phyloP scores from a whole-genome alignment of 1,140 invertebrate species.

The Drosophila watanabei region DNA sequence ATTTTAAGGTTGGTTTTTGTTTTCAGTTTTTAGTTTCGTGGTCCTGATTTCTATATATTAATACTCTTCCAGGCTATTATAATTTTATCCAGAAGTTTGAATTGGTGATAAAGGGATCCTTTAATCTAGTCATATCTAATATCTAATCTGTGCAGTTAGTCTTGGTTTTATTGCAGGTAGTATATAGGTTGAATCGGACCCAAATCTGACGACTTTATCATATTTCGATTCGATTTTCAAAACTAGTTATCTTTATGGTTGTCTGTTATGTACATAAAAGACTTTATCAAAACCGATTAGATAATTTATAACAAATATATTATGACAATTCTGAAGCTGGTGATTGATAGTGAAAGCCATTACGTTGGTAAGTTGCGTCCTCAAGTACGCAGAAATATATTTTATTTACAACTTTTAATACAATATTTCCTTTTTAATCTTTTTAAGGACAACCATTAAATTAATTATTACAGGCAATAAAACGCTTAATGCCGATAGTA shows the following conservation, averaged over 20 bases:
- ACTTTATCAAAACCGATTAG: neutral
- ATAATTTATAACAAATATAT: neutral
- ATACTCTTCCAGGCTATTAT: neutral
- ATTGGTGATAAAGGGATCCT: too few relatives aligned
- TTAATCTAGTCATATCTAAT: too few relatives aligned
- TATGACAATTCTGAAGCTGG: too few relatives aligned
- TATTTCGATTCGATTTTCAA: neutral
- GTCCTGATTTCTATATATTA: neutral
- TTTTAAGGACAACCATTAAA: neutral
- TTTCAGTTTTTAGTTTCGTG: neutral
- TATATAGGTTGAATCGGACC: too few relatives aligned
- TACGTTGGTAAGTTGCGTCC: too few relatives aligned
- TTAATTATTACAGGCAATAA: neutral
- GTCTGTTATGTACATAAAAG: neutral
- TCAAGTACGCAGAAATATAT: neutral
- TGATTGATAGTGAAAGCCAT: neutral
- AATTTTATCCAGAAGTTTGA: neutral
- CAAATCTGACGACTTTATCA: too few relatives aligned
- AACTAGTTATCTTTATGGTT: neutral
- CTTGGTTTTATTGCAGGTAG: too few relatives aligned
- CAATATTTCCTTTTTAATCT: too few relatives aligned
- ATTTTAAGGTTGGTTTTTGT: neutral
- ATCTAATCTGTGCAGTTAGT: too few relatives aligned
- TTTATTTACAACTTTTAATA: neutral
- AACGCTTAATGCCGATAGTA: neutral